phyloP scores from a whole-genome alignment of 2,113 vertebrate species.

The Sus scrofa region T2T-Sscrofa CM000822.6:5038501-5039000 shows the following conservation, averaged over 20 bases:
- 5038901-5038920: too few species aligned
- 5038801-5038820: background rate
- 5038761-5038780: background rate
- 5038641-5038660: background rate
- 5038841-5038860: conserved; percentile 1
- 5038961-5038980: too few species aligned
- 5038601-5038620: background rate
- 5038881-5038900: too few species aligned
- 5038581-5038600: background rate
- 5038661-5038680: background rate
- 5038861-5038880: too few species aligned
- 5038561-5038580: background rate
- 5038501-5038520: background rate
- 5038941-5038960: too few species aligned
- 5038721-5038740: background rate
- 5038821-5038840: conserved; percentile 51
- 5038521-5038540: background rate
- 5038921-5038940: too few species aligned
- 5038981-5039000: too few species aligned
- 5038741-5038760: background rate
- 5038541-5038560: background rate
- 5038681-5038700: background rate
- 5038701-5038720: background rate
- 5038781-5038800: background rate
- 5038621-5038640: background rate